phyloP scores from a whole-genome alignment of 2,113 vertebrate genomes.

The Sapayoa aenigma region DNA sequence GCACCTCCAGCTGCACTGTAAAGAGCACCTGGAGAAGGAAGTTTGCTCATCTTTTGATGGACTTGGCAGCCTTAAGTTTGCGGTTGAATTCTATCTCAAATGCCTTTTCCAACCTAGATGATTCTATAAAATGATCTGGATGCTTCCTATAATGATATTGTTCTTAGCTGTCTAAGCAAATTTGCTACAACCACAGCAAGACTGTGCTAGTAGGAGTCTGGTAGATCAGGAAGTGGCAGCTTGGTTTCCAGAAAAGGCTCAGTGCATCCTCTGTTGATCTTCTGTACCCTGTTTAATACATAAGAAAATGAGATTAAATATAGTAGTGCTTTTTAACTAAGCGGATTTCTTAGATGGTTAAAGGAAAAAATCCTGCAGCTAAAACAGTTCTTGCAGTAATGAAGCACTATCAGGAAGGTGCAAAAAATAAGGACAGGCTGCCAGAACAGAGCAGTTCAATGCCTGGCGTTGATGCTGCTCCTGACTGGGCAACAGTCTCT shows the following conservation, averaged over 20 bases:
- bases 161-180: neutral
- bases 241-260: neutral
- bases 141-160: neutral
- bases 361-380: neutral
- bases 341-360: neutral
- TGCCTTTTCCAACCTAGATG: neutral
- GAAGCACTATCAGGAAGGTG: neutral
- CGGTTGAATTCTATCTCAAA: neutral
- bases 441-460: neutral
- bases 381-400: neutral
- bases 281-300: neutral
- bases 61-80: neutral
- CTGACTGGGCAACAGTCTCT: neutral
- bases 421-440: neutral
- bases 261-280: neutral
- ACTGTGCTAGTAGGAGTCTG: neutral
- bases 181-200: neutral
- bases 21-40: neutral
- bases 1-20: neutral
- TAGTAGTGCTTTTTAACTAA: neutral
- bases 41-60: neutral
- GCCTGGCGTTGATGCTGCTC: neutral
- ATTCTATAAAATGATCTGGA: neutral
- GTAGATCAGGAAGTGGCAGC: neutral
- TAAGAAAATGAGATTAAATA: neutral